Base-by-base conservation (phyloP, 2,113 vertebrate genomes). In the Anseranas semipalmata region DNA sequence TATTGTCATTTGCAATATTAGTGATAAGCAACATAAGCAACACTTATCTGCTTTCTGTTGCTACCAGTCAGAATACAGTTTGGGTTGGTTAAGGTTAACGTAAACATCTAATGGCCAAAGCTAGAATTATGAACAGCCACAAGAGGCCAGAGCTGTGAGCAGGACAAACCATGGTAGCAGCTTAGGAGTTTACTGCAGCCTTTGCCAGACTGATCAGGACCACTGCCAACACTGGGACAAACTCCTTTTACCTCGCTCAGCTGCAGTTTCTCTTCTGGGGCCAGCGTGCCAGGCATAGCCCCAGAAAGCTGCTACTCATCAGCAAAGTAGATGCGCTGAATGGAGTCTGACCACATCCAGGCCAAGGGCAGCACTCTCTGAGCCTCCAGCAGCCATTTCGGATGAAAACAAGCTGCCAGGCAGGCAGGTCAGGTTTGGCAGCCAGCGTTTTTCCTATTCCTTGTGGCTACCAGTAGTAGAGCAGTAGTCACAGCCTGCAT, bases 391-490 rank as follows among this genome's bases (percentile, higher is more conserved):
- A 12, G 6, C 21, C 74, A 7, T 43, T 32, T 1, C 4, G 74
- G 52, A 53, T 53, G 56, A 78, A 70, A 81, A 33, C 0, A 0
- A 0, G 3, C 28, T 11, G 4, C 32, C 62, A 68, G 66, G 22
- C 46, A 43, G 35, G 12, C 1, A 0, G 55, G 19, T 14, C 59
- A 35, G 12, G 18, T 32, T 9, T 37, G n/a, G 21, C 43, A 89
- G 7, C 21, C 37, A 46, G 77, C 0, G 2, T 4, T 41, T 95
- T 70, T 32, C 46, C 24, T 45, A 78, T 43, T 74, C 52, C 45
- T 68, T 0, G 0, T 9, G 28, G n/a, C 32, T 86, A 3, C 21
- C 52, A 16, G 7, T 14, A 37, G 8, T 52, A 30, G 0, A 87
- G 35, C 18, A 79, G 62, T 22, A 67, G 28, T 9, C 43, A 70